A percentile compares a stretch with the other conserved stretches of the same genome.
Conservation (phyloP, 2,888 invertebrate species). For the Drosophila anomelani region DNA sequence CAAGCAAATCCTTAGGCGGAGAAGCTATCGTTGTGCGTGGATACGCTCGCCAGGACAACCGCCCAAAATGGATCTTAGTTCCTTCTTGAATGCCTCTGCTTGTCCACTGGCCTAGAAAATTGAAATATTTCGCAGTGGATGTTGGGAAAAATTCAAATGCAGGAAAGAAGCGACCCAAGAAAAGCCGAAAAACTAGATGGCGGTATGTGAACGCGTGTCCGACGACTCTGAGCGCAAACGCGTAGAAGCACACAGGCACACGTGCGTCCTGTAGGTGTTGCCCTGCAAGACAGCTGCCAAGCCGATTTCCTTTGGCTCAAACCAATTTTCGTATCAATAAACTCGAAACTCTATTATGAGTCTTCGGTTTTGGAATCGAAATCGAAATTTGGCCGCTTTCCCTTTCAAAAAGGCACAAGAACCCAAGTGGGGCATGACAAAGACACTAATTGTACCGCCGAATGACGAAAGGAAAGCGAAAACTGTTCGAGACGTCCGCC, state of each 20-base stretch:
- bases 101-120: constrained; percentile 79
- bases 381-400: constrained; percentile 56
- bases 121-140: constrained; percentile 73
- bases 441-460: constrained; percentile 72
- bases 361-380: constrained; percentile 60
- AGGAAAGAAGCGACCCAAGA: constrained; percentile 30
- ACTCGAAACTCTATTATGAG: constrained; percentile 65
- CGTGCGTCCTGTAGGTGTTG: constrained; percentile 74
- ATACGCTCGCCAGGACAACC: constrained; percentile 77
- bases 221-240: constrained; percentile 20
- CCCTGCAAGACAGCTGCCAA: constrained; percentile 64
- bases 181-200: constrained; percentile 21
- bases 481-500: constrained; percentile 50
- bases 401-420: constrained; percentile 23
- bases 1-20: constrained; percentile 77
- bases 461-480: constrained; percentile 67
- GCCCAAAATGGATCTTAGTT: constrained; percentile 55
- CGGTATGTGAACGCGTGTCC: constrained; percentile 60
- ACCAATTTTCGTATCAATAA: constrained; percentile 79
- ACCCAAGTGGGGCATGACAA: constrained; percentile 64
- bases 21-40: constrained; percentile 76
- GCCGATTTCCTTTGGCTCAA: constrained; percentile 70
- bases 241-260: constrained; percentile 32
- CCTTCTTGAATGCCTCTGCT: constrained; percentile 48
- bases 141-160: constrained; percentile 45